Base-by-base conservation (phyloP, 2,888 invertebrate species). In the Cistogaster globosa region DNA sequence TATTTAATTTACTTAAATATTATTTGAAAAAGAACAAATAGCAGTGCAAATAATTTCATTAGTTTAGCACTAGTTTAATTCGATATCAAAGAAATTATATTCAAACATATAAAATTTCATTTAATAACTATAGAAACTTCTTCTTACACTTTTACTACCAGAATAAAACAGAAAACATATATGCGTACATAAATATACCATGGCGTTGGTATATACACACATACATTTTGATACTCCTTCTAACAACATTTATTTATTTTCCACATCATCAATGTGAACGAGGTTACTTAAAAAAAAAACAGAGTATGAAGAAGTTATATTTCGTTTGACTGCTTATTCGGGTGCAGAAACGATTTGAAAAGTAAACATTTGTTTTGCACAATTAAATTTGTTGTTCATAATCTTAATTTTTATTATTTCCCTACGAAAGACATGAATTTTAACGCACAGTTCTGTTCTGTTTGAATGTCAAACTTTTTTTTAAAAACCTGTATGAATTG, bases 1-100 rank as follows among this genome's bases (percentile, higher is more conserved):
- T 83, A 68, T 72, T 77, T 77, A 72, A 83, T 83, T 77, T 77
- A 77, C 60, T 83, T 57, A 62, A 77, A 77, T 77, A 83, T 48
- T 16, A 62, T 72, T 67, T 55, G 42, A 38, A 20, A 5, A 55
- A 20, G 22, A 68, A 68, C 20, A 53, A 22, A 36, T 58, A n/a
- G 62, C 53, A 57, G 77, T 36, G 68, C 67, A 83, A 72, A 77
- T 77, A 77, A 77, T 83, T 77, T 72, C 51, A 55, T 72, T 77
- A 77, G 77, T 72, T 77, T 77, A 67, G 45, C 77, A 53, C 14
- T 67, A 48, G 58, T 51, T 71, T 57, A 77, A 58, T 71, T 77
- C 16, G 38, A 53, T 53, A 77, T 69, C 62, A 62, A 38, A 38
- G 55, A 48, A 68, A 68, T 68, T 57, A 22, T 62, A 62, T 68